Base-by-base conservation (phyloP, 1,140 invertebrate species). In the Temnothorax longispinosus region DNA sequence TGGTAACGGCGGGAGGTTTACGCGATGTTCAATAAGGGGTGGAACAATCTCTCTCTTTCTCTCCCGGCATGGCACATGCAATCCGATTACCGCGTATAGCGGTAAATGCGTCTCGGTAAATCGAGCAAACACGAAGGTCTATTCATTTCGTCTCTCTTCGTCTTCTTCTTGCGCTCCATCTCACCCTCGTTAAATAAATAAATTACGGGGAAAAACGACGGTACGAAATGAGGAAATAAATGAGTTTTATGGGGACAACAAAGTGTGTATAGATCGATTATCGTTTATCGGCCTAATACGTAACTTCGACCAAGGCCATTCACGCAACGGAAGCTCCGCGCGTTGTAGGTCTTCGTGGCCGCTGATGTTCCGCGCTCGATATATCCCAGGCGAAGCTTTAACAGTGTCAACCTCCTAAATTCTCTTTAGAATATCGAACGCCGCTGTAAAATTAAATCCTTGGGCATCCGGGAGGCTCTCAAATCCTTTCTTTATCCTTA, bases 51-150 rank as follows among this genome's bases (percentile, higher is more conserved):
- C n/a, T n/a, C 32, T 69, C 65, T 21, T 11, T 50, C 21, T 15
- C 6, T 50, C 65, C 2, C 44, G 41, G 65, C 13, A 32, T 13
- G 41, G 65, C 13, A 32, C 13, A 71, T 27, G 15, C 67, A 64
- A 84, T 87, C 80, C 80, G 80, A 84, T 84, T 84, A 84, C 69
- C 11, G 41, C 27, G 44, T 80, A 69, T 80, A 80, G 21, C 62
- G 54, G 77, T 75, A 84, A 74, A 84, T 84, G 60, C 52, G 13
- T 50, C 18, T 60, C 27, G 1, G 41, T 32, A 84, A 84, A 84
- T 84, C 13, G 54, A 75, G 80, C 35, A 84, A 84, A 84, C 32
- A 84, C 44, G 41, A 2, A 10, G 13, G 4, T 84, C 5, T 21
- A 41, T 38, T 54, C 27, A 50, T 85, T 54, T 72, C 21, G 18